Evolutionary conservation across 2,888 invertebrate genomes (phyloP).

Genomic region (Antheraea assamensis): DNA sequence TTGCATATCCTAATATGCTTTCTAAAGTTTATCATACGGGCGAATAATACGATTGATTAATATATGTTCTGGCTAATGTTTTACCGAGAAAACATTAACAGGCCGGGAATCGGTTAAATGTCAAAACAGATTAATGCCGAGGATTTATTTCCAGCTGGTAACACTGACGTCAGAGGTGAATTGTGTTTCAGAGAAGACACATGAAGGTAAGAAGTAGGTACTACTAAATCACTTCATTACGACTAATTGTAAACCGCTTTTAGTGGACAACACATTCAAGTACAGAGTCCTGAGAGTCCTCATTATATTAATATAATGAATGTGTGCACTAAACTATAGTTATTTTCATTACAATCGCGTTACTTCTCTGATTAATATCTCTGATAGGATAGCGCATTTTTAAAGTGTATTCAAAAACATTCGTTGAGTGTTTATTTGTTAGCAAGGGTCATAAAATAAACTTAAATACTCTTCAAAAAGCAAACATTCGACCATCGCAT

Average conservation of each 20-base stretch:
- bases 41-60: no score
- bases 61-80: neutral
- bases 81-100: neutral
- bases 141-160: neutral
- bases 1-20: no score
- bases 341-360: neutral
- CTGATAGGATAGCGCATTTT: no score
- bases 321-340: neutral
- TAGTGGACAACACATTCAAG: neutral
- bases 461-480: no score
- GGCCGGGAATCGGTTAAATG: neutral
- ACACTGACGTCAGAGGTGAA: neutral
- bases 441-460: no score
- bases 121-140: neutral
- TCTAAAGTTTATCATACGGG: no score
- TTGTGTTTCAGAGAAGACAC: neutral
- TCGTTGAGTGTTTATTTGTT: neutral
- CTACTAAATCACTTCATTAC: neutral
- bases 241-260: slow-evolving; percentile 6
- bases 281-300: neutral
- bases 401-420: neutral
- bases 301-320: neutral
- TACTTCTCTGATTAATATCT: no score
- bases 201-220: neutral
- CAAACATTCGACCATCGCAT: no score